Conservation (phyloP, 2,113 vertebrate genomes). For the Hippocampus comes region DNA sequence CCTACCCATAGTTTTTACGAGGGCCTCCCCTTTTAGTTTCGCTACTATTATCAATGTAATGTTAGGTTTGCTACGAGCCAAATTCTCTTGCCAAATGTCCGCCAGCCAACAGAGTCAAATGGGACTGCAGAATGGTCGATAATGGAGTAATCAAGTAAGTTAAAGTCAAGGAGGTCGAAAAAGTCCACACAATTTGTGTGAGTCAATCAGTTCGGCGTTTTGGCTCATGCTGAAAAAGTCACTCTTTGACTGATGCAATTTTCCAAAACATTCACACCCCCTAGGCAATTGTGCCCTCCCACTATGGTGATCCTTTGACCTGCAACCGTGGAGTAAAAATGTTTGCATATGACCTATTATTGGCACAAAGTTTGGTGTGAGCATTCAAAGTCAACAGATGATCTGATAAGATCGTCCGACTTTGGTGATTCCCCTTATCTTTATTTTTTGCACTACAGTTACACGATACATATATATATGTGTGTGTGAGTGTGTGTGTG, state of each 20-base stretch:
- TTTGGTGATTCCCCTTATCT: not conserved
- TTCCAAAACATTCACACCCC: not conserved
- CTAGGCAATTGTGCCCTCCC: not conserved
- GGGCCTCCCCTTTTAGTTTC: not conserved
- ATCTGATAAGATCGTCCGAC: not conserved
- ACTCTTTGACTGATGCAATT: not conserved
- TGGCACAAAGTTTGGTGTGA: not conserved
- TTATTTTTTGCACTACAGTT: not conserved
- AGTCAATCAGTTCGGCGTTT: not conserved
- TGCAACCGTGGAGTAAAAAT: not conserved
- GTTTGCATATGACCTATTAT: not conserved
- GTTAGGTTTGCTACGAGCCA: not conserved
- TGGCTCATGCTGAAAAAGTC: not conserved
- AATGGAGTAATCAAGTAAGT: not conserved
- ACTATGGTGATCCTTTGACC: not conserved
- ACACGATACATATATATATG: not conserved
- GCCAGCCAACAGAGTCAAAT: constrained; percentile 6
- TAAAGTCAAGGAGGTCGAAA: not conserved
- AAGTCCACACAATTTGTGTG: not conserved
- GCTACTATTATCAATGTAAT: not conserved
- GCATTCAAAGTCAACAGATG: not conserved
- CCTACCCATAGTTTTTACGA: constrained; percentile 9
- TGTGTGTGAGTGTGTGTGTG: accelerated
- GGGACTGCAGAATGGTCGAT: not conserved
- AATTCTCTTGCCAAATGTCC: constrained; percentile 2